Evolutionary conservation across 2,888 invertebrate species (phyloP).

Genomic region (Drosophila colorata): DNA sequence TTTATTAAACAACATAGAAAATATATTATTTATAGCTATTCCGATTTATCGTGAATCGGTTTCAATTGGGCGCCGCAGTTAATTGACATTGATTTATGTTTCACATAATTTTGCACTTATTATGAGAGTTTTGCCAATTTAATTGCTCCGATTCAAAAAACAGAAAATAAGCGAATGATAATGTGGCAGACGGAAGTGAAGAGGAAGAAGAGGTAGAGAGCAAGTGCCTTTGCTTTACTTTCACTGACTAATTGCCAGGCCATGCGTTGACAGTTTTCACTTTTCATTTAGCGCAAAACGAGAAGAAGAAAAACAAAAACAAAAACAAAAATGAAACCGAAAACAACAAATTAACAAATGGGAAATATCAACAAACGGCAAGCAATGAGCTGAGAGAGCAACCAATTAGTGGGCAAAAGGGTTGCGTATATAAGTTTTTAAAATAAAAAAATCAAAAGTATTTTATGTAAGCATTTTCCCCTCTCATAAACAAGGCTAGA

Average conservation of each 20-base stretch:
- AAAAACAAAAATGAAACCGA: background rate
- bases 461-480: background rate
- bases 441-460: background rate
- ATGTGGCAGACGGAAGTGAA: background rate
- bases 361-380: conserved; percentile 24
- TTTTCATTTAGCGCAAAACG: conserved; percentile 56
- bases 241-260: conserved; percentile 63
- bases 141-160: conserved; percentile 40
- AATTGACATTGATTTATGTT: conserved; percentile 59
- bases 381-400: conserved; percentile 3
- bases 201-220: background rate
- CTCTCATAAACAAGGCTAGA: background rate
- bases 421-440: background rate
- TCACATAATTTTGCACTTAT: conserved; percentile 40
- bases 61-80: conserved; percentile 13
- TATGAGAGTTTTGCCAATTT: conserved; percentile 45
- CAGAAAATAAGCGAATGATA: background rate
- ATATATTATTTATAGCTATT: background rate
- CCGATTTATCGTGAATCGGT: conserved; percentile 14
- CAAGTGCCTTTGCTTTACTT: conserved; percentile 51
- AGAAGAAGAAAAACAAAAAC: background rate
- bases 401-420: background rate
- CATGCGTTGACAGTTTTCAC: conserved; percentile 68
- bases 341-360: conserved; percentile 14
- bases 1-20: background rate